Evolutionary conservation across 2,888 invertebrate genomes (phyloP), one percentile per base, ranked within the genome.

Genomic region (Andrena marginata): DNA sequence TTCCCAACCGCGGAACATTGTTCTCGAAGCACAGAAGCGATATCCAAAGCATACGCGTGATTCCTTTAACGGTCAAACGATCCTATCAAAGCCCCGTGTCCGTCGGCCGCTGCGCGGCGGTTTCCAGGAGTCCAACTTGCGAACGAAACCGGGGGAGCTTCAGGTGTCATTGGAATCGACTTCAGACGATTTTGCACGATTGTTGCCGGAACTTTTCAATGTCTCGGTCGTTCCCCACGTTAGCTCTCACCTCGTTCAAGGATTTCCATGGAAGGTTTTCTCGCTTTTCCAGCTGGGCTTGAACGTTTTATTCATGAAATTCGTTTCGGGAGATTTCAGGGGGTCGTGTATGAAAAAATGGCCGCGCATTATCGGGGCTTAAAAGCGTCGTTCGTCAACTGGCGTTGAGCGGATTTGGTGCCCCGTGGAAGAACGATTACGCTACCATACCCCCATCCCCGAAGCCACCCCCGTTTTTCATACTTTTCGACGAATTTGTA

Each of bases 361-460:
- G 79, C 48, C 10, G 82, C 72, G 78, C 79, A 85, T 85, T 85
- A 85, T 84, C 84, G 84, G 79, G 77, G 84, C 78, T 85, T 84
- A 82, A 82, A 82, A 78, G 84, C 71, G 82, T 74, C 82, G 82
- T 82, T 74, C 84, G 84, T 84, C 84, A 82, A 85, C 78, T 74
- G 71, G 42, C 71, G 70, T 51, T 77, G 80, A 84, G 82, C 82
- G 82, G 82, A 84, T 84, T 85, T 84, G 33, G 63, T 75, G 63
- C 63, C 64, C 82, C 60, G 70, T 72, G 85, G 73, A 68, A 79
- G 82, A 80, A 67, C 65, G 74, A 80, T 81, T 82, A 84, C 73
- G 26, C 65, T 42, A 54, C 65, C 51, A 29, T 20, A 71, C 1
- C 72, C 33, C 16, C 26, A 23, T 63, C 63, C 51, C 48, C 31